Conservation (phyloP, 64 coral and sea anemone species). For the Pocillopora damicornis region DNA sequence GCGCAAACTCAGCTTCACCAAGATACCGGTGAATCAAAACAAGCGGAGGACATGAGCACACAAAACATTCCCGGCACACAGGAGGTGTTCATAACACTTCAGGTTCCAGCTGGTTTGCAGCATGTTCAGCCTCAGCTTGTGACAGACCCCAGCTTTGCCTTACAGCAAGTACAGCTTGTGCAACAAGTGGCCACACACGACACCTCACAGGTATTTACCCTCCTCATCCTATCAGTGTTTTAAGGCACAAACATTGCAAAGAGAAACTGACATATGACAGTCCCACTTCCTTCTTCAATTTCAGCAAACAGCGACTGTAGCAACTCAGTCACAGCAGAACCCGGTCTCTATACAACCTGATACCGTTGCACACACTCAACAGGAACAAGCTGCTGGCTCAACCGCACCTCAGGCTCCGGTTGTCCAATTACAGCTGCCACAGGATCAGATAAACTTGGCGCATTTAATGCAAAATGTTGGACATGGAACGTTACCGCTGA, state of each 20-base stretch:
- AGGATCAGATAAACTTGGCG: conserved; percentile 33
- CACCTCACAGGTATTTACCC: background rate
- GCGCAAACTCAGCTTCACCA: conserved; percentile 13
- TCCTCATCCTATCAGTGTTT: background rate
- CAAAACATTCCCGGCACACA: conserved; percentile 58
- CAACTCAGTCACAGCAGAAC: conserved; percentile 28
- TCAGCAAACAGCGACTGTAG: conserved; percentile 20
- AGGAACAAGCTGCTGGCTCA: conserved; percentile 18
- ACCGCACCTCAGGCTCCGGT: conserved; percentile 1
- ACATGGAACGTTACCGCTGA: conserved; percentile 24
- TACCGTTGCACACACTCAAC: background rate
- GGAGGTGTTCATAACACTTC: conserved; percentile 73
- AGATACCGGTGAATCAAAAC: conserved; percentile 45
- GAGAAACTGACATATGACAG: background rate
- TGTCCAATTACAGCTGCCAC: conserved; percentile 19
- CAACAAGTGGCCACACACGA: conserved; percentile 64
- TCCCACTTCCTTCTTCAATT: background rate
- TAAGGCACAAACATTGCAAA: background rate
- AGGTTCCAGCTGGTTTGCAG: conserved; percentile 62
- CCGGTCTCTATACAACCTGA: conserved; percentile 11
- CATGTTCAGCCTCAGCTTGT: conserved; percentile 59
- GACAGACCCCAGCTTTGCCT: conserved; percentile 60
- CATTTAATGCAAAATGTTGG: conserved; percentile 23
- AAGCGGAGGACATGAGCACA: conserved; percentile 33
- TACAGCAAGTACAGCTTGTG: conserved; percentile 70